Evolutionary conservation across 2,113 vertebrate genomes (phyloP), one percentile per base, ranked within the genome.

Genomic region (Microtus richardsoni): DNA sequence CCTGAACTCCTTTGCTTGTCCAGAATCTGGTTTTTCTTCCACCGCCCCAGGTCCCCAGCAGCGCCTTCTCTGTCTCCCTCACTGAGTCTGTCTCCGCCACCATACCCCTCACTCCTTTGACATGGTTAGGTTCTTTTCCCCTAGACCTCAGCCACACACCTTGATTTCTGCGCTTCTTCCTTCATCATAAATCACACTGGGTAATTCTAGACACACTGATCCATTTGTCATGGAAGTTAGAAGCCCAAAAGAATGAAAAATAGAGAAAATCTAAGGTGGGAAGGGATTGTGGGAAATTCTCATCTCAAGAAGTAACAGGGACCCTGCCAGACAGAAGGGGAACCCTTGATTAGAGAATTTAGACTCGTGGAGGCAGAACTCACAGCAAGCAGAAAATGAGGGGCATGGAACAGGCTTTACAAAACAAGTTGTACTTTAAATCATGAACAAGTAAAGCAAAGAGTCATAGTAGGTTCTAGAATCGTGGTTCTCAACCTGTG

Each of bases 401-500:
- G 5, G 16, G 54, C 54, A 54, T 22, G 49, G 26, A 64, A 33
- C 73, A 49, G 16, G 86, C 28, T 62, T 47, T 77, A 24, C 3
- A n/a, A 96, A 90, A 4, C 28, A 36, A 80, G 36, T 70, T 73
- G 79, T 73, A 82, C 41, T 88, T 74, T 10, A 79, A 49, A 44
- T 84, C 95, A 88, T 79, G 62, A 95, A 80, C 75, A 77, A 91
- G 74, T 92, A 95, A 95, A 96, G 73, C 79, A 88, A 86, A 88
- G 71, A 86, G 28, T 26, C 64, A 47, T 80, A 19, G 49, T 60
- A 58, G 75, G 16, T 74, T 84, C 82, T 75, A 91, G 79, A 39
- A 60, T 24, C 8, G 22, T 7, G n/a, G 54, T 58, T 60, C 54
- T 60, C 79, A 39, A 60, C 12, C 54, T 82, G 79, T 14, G 3